Conservation (phyloP, 2,113 vertebrate genomes). For the Prionailurus viverrinus region DNA sequence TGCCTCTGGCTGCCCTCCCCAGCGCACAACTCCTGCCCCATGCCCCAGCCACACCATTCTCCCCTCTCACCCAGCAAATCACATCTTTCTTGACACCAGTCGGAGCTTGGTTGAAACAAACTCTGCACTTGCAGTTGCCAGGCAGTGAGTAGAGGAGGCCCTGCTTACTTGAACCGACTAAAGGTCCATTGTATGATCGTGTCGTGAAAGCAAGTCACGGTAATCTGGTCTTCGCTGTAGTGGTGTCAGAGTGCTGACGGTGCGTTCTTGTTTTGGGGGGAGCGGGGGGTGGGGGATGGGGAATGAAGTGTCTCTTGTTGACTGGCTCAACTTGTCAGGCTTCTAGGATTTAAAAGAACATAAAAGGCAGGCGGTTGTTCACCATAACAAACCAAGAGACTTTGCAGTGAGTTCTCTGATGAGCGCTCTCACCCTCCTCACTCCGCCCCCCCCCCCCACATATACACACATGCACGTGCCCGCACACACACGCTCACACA, state of each 20-base stretch:
- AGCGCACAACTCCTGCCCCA: no score
- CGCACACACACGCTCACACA: not conserved
- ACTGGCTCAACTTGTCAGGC: constrained; percentile 6
- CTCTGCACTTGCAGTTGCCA: not conserved
- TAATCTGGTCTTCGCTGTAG: not conserved
- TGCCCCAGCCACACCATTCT: not conserved
- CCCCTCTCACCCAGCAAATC: not conserved
- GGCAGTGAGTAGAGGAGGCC: not conserved
- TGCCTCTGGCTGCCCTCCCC: fast-evolving
- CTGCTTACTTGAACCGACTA: not conserved
- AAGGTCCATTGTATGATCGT: not conserved
- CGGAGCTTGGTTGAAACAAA: not conserved
- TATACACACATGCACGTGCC: not conserved
- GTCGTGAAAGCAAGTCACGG: not conserved
- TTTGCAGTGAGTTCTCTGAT: not conserved
- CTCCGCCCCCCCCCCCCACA: fast-evolving
- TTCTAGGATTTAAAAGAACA: not conserved
- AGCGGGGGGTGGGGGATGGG: fast-evolving
- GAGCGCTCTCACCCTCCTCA: not conserved
- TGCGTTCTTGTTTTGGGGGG: not conserved
- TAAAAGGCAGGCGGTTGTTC: constrained; percentile 41
- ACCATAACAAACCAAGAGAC: constrained; percentile 13
- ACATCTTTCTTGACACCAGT: not conserved
- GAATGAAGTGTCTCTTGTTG: constrained; percentile 48
- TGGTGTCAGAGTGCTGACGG: not conserved